Conservation (phyloP, 2,113 vertebrate species). For the Heliornis fulica region DNA sequence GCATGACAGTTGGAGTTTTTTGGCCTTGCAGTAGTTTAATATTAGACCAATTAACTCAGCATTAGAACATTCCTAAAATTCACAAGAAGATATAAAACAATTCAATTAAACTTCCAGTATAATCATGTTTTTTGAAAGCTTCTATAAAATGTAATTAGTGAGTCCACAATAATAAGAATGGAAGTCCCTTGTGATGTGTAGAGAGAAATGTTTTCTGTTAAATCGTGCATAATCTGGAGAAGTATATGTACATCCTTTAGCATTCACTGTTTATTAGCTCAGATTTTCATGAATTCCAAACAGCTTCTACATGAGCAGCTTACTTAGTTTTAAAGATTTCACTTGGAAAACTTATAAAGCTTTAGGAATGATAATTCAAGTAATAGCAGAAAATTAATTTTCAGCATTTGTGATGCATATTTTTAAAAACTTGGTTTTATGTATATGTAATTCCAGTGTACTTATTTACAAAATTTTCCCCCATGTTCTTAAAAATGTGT, state of each 20-base stretch:
- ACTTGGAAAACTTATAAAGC: neutral
- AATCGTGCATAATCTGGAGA: neutral
- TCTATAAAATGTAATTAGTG: neutral
- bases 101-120: neutral
- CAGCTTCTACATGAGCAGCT: neutral
- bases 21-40: neutral
- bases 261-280: neutral
- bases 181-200: neutral
- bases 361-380: neutral
- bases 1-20: fast-evolving
- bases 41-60: neutral
- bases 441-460: neutral
- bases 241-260: neutral
- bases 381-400: neutral
- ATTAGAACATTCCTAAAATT: neutral
- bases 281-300: neutral
- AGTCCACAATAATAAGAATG: neutral
- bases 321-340: neutral
- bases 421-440: neutral
- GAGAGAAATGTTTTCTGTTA: neutral
- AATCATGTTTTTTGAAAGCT: neutral
- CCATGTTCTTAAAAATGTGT: neutral
- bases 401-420: neutral
- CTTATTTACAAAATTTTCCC: neutral
- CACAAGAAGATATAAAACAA: neutral